These are phyloP conservation scores for Buceros bicornis DNA, from an alignment of 2,797 vertebrate species.

Conservation along the genomic window DNA sequence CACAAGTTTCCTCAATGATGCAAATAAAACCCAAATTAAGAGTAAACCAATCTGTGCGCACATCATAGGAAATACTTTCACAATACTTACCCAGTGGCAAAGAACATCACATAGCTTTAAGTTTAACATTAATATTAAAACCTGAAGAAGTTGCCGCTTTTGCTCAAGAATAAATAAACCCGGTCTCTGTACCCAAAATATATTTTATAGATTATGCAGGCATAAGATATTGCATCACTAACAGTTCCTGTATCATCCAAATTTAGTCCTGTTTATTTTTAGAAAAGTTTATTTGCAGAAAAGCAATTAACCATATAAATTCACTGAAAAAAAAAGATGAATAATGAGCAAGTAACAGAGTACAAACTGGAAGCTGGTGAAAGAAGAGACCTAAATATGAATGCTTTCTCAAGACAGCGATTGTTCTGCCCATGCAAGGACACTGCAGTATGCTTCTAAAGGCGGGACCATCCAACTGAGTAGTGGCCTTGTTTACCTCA, in stretches of 20 bases:
- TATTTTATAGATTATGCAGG: not conserved
- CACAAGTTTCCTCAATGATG: not conserved
- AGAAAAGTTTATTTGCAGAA: not conserved
- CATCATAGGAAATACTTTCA: not conserved
- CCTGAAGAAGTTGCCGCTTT: not conserved
- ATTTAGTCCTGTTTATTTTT: conserved; percentile 35
- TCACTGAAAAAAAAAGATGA: not conserved
- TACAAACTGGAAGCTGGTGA: not conserved
- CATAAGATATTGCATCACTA: conserved; percentile 6
- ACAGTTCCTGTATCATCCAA: not conserved
- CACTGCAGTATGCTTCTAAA: not conserved
- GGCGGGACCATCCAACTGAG: not conserved
- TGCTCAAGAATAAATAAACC: conserved; percentile 4
- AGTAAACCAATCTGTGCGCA: not conserved
- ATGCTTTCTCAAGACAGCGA: not conserved
- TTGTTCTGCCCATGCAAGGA: not conserved
- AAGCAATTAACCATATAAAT: not conserved
- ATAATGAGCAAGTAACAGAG: not conserved
- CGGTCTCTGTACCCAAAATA: not conserved
- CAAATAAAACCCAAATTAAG: not conserved
- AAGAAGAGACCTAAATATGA: not conserved
- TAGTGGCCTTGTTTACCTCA: not conserved
- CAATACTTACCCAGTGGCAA: not conserved
- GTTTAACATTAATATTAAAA: not conserved
- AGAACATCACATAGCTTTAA: not conserved